Base-by-base conservation (phyloP, 2,797 vertebrate genomes). In the Molossus molossus region DNA sequence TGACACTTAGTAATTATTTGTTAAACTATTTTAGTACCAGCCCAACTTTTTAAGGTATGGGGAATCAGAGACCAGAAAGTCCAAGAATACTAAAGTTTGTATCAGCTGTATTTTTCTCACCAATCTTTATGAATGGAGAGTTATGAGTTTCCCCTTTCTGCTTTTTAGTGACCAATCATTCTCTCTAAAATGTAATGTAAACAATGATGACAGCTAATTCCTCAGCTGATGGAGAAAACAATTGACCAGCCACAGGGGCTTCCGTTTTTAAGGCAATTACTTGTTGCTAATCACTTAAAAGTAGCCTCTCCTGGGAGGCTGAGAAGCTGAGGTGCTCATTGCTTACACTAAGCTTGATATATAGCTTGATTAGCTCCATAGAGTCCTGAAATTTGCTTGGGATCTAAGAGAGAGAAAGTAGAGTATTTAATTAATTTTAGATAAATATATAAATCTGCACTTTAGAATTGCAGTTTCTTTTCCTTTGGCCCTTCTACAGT, bases 361-460 rank as follows among this genome's bases (percentile, higher is more conserved):
- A 83, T 5, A 94, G 58, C 40, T 75, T 86, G 86, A 85, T 77
- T 37, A 82, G 70, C 53, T 88, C 40, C 58, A 21, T 50, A 95
- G 92, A 95, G 73, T 53, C 40, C 25, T 94, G 79, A 95, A 85
- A 83, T 65, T 90, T 91, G 29, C 62, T 86, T 72, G 50, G 55
- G 25, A 27, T 70, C 40, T 70, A 95, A 58, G n/a, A 82, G 69
- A 81, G 87, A 79, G 40, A 88, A 94, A 96, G 64, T 4, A 45
- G 58, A 82, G 37, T 82, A 6, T 94, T 90, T 95, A 94, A 90
- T 96, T 94, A 72, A 15, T 93, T 97, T 96, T 91, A 95, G 89
- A 87, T 93, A 70, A 89, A 96, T 95, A 89, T 94, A 76, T 94
- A 82, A 91, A 95, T 96, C 70, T 96, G 58, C 80, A 27, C 57